Base-by-base conservation (phyloP, 2,797 vertebrate genomes). In the Falco berigora region DNA sequence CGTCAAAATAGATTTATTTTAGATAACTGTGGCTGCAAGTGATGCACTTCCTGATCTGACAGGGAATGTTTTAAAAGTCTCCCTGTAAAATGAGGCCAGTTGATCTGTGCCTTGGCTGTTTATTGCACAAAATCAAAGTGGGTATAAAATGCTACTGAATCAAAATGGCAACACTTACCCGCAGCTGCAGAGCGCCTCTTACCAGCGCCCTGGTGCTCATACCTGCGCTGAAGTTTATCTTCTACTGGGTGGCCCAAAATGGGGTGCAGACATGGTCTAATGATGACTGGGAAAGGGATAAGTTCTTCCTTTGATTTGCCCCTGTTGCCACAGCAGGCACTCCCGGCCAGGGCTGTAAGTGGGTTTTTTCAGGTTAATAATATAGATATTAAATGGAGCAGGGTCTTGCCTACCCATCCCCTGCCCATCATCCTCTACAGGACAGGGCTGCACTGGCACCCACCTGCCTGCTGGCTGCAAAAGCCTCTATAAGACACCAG, bases 31-130 rank as follows among this genome's bases (percentile, higher is more conserved):
- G 86, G 18, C 40, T 88, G 71, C 40, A 25, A 62, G 59, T 4
- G 34, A 17, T 66, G 15, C 14, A 2, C 67, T 86, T 73, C 92
- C 44, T 55, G 55, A 67, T 93, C 84, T 85, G 88, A 23, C 55
- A 86, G 47, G 36, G 55, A 93, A 95, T 10, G 25, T 47, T 82
- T 93, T 96, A 72, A 73, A 90, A 91, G 74, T 55, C 55, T 93
- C 13, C 47, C 71, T 25, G 81, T 66, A 59, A 96, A 96, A 94
- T 91, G 84, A 94, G 96, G 90, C 59, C 94, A 96, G 96, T 94
- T 94, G 94, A 94, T 92, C 74, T 94, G 88, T 82, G 94, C 84
- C 67, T 88, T 82, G 74, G 81, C 72, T 92, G 81, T 93, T 93
- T 91, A 84, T 68, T 59, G 34, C 61, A 88, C 21, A 67, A n/a